Base-by-base conservation (phyloP, 2,888 invertebrate species). In the Coenonympha glycerion region DNA sequence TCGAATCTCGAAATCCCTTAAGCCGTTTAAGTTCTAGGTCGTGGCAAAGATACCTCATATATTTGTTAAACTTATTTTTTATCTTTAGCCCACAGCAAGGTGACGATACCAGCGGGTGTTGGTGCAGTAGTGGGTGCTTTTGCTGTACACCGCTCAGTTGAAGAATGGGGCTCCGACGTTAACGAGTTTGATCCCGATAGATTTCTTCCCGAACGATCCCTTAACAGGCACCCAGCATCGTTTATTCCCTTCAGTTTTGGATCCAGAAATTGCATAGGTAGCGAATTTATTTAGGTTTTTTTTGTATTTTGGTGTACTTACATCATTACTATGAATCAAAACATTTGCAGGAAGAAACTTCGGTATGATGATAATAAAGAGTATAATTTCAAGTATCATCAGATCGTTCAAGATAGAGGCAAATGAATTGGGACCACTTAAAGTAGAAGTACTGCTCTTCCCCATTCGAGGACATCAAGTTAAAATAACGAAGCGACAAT, bases 171-270 rank as follows among this genome's bases (percentile, higher is more conserved):
- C 54, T 81, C 88, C 0, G 76, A 89, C 45, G 90, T 89, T 0
- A 74, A 88, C 5, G 77, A 76, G 31, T 91, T 91, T 62, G 85
- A 90, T 57, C 91, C 91, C 0, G 90, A 91, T 58, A 68, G 90
- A 52, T 91, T 91, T 65, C 69, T 89, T 9, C 87, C 89, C 0
- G 90, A 90, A 60, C 70, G 76, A 24, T 78, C 76, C 0, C 57
- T 64, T 1, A 67, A 73, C 39, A 69, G 87, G 21, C 87, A 87
- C 46, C 85, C 88, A 0, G 86, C 81, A 5, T 71, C 87, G 1
- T 88, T 79, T 60, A 45, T 88, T 15, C 87, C 88, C 0, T 89
- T 89, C 53, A 87, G 88, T 56, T 79, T 73, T 31, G 88, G 89
- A 9, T 65, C 85, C 4, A 77, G 88, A 57, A 87, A 87, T 59